phyloP scores from a whole-genome alignment of 64 coral and sea anemone species.

The Anthopleura sola region DNA sequence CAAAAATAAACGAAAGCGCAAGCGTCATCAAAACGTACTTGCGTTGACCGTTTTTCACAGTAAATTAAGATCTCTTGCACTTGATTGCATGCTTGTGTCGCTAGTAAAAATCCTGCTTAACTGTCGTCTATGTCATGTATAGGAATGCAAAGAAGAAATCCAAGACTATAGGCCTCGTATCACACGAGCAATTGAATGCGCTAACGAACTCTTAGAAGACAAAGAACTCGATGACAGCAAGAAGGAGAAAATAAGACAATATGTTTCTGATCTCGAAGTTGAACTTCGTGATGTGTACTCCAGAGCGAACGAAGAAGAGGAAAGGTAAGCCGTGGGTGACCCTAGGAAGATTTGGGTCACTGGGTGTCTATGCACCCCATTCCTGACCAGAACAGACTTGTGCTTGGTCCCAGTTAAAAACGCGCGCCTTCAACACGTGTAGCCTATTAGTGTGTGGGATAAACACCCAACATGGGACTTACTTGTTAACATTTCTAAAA shows the following conservation, averaged over 20 bases:
- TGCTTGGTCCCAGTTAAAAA: too few species aligned
- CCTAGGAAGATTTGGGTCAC: too few species aligned
- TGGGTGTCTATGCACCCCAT: neutral
- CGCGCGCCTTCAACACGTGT: too few species aligned
- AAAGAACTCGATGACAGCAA: neutral
- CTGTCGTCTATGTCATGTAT: neutral
- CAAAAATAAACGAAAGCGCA: too few species aligned
- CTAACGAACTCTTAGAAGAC: conserved; percentile 16
- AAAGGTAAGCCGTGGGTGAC: neutral
- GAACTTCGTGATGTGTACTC: neutral
- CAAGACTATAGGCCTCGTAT: conserved; percentile 15
- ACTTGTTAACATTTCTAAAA: neutral
- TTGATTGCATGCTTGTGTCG: too few species aligned
- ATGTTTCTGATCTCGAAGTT: neutral
- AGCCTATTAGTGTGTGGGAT: too few species aligned
- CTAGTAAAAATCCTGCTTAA: too few species aligned
- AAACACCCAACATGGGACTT: neutral
- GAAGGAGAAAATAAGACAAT: conserved; percentile 13
- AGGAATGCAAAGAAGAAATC: conserved; percentile 29
- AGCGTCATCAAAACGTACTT: too few species aligned
- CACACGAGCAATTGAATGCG: neutral
- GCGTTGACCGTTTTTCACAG: too few species aligned
- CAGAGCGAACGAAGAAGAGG: conserved; percentile 1
- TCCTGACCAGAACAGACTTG: neutral
- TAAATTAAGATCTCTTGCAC: too few species aligned